Evolutionary conservation across 1,140 invertebrate species (phyloP).

Genomic region (Monomorium pharaonis): DNA sequence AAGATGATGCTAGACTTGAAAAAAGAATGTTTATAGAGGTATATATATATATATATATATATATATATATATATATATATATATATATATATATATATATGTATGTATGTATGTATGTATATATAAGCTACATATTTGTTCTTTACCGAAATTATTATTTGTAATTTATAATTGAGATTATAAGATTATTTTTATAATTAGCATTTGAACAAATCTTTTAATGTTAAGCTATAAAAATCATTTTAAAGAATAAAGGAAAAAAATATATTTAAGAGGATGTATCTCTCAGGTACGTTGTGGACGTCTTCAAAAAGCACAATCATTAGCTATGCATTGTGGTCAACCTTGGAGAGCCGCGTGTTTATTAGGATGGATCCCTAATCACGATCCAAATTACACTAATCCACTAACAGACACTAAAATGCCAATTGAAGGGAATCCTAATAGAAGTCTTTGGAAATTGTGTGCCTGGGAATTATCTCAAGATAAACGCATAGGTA

Average conservation of each 20-base stretch:
- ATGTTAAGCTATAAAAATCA: not conserved
- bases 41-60: too few species aligned
- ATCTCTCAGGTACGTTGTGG: slow-evolving; percentile 91
- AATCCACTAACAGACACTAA: slow-evolving; percentile 82
- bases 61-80: too few species aligned
- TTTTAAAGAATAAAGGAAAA: not conserved
- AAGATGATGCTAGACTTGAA: slow-evolving; percentile 93
- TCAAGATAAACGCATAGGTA: slow-evolving; percentile 85
- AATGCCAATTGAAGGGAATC: slow-evolving; percentile 92
- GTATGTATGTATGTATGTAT: too few species aligned
- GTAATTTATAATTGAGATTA: not conserved
- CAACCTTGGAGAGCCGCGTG: slow-evolving; percentile 96
- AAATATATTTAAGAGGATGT: slow-evolving; percentile 3
- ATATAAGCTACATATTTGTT: not conserved
- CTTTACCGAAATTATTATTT: slow-evolving; percentile 15
- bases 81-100: too few species aligned
- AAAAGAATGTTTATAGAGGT: slow-evolving; percentile 85
- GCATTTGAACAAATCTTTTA: not conserved
- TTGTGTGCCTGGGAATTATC: slow-evolving; percentile 91
- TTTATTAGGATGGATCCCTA: slow-evolving; percentile 94
- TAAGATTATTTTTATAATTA: not conserved
- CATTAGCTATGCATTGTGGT: slow-evolving; percentile 93
- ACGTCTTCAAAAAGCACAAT: slow-evolving; percentile 92
- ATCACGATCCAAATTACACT: slow-evolving; percentile 92
- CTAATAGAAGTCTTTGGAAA: slow-evolving; percentile 96